Base-by-base conservation (phyloP, 1,140 invertebrate genomes). In the Euborellia annulipes region DNA sequence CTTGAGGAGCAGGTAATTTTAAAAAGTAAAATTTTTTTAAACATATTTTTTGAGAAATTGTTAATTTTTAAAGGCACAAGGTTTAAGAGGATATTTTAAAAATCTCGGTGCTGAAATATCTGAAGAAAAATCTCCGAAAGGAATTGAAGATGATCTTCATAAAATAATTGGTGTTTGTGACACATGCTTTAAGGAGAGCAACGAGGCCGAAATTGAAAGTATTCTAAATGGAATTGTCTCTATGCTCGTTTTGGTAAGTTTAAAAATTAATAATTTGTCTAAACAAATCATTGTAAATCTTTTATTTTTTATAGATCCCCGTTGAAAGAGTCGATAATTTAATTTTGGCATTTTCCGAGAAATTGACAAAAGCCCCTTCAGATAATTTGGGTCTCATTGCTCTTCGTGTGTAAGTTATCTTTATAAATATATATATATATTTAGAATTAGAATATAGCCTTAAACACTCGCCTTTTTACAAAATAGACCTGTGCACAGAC, bases 111-210 rank as follows among this genome's bases (percentile, higher is more conserved):
- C 89, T 20, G 85, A 91, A 68, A 87, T 95, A 53, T 85, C 86
- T 2, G 82, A 86, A 57, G 86, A 93, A 59, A 87, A 87, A 57
- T 83, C 83, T 6, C 72, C 78, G 1, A 88, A 89, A 67, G 88
- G 87, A 8, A 81, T 92, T 53, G 84, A 91, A 62, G 85, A 90
- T 73, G 89, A 95, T 70, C 68, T 95, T 46, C 83, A 90, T 59
- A 89, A 95, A 65, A 91, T 95, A 51, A 91, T 95, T 57, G 84
- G 85, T 43, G 89, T 90, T 6, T 93, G 87, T 61, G 87, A 93
- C 62, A 74, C 84, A 37, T 90, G 85, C 62, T 93, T 93, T 62
- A 85, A 86, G 56, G 85, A 85, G 58, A 76, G 76, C 2, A 79
- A 78, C 59, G 83, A 87, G 64, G 58, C 60, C 23, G 83, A 87